These are phyloP conservation scores for Cydia amplana DNA, from an alignment of 1,140 invertebrate genomes.

Conservation along the genomic window DNA sequence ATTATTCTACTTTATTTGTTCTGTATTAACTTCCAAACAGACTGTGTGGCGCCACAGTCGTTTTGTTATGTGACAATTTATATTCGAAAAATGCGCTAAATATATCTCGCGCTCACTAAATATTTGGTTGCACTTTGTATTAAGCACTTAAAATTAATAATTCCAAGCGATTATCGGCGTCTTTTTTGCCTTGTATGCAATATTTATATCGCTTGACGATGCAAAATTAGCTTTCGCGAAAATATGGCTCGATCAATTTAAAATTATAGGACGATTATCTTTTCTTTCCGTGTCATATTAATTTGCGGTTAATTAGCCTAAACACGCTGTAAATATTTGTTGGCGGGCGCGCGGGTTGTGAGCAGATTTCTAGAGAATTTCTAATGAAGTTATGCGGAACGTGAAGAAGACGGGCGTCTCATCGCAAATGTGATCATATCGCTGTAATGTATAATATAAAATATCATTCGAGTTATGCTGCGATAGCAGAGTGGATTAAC, in stretches of 20 bases:
- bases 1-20: no score
- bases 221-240: not conserved
- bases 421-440: slow-evolving; percentile 43
- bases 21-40: no score
- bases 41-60: no score
- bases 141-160: not conserved
- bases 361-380: slow-evolving; percentile 48
- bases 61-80: no score
- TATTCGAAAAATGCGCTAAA: no score
- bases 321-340: not conserved
- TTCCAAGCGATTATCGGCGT: not conserved
- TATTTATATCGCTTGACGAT: not conserved
- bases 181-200: not conserved
- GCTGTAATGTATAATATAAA: not conserved
- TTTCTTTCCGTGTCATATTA: slow-evolving; percentile 2
- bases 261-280: not conserved
- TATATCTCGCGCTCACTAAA: no score
- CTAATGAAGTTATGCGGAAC: slow-evolving; percentile 74
- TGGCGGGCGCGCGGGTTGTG: not conserved
- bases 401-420: slow-evolving; percentile 46
- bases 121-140: no score
- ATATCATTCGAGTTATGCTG: not conserved
- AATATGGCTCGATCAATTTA: not conserved
- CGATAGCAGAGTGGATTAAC: not conserved
- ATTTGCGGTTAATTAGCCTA: not conserved